A percentile compares a stretch with the other conserved stretches of the same genome.
Evolutionary conservation across 1,140 invertebrate genomes (phyloP).

Genomic region (Drosophila virilis): DNA sequence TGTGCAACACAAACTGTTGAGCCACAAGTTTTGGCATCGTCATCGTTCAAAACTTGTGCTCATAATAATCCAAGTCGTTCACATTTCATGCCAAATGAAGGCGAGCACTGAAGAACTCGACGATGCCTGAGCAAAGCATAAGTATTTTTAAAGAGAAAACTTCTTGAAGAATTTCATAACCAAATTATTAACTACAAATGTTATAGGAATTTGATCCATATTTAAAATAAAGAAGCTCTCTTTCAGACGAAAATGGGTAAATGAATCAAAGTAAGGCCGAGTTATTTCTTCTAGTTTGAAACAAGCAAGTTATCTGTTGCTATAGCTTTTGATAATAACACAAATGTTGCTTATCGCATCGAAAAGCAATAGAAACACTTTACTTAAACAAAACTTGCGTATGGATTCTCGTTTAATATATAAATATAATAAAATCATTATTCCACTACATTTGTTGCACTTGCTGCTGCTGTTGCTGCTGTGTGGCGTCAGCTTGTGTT

Average conservation of each 20-base stretch:
- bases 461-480: constrained; percentile 29
- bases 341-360: constrained; percentile 26
- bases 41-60: constrained; percentile 51
- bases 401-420: background rate
- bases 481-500: constrained; percentile 51
- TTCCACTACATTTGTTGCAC: constrained; percentile 65
- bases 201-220: background rate
- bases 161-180: background rate
- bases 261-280: too few relatives aligned
- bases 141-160: background rate
- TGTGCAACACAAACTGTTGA: constrained; percentile 41
- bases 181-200: background rate
- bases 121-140: background rate
- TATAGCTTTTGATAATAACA: background rate
- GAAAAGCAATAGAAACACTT: constrained; percentile 6
- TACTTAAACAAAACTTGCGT: background rate
- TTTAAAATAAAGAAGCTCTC: too few relatives aligned
- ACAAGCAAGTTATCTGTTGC: background rate
- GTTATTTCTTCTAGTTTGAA: background rate
- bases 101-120: constrained; percentile 8
- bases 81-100: constrained; percentile 22
- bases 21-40: constrained; percentile 36
- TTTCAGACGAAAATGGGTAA: too few relatives aligned
- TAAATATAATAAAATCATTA: constrained; percentile 71
- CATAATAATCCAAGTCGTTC: constrained; percentile 23